phyloP scores from a whole-genome alignment of 2,888 invertebrate genomes.

The Pseudococcus viburni region DNA sequence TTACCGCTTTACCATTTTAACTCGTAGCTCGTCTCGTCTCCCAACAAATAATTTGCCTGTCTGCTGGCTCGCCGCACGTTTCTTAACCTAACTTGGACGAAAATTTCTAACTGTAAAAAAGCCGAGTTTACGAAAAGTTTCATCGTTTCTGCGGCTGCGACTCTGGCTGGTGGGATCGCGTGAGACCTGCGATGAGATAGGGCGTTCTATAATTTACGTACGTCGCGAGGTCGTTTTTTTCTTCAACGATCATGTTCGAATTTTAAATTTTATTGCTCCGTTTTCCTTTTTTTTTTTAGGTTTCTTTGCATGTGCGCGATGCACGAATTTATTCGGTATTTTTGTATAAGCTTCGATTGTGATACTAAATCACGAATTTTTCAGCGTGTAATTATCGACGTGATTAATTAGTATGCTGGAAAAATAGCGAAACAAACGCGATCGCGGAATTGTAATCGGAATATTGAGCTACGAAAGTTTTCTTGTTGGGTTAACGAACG shows the following conservation, averaged over 20 bases:
- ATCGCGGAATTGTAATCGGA: neutral
- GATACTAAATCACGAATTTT: conserved; percentile 20
- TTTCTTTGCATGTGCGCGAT: neutral
- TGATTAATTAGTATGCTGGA: conserved; percentile 7
- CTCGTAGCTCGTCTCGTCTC: conserved; percentile 7
- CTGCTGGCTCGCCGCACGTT: conserved; percentile 43
- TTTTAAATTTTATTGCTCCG: conserved; percentile 25
- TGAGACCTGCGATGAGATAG: neutral
- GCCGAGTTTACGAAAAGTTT: conserved; percentile 6
- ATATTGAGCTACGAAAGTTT: neutral
- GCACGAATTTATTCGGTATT: neutral
- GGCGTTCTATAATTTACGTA: conserved; percentile 7
- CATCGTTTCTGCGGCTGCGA: neutral
- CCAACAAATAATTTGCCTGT: conserved; percentile 52
- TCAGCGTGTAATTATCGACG: conserved; percentile 1
- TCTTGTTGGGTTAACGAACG: neutral
- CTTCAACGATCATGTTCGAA: neutral
- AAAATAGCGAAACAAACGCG: neutral
- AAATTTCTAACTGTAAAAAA: conserved; percentile 53
- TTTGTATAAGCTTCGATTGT: neutral
- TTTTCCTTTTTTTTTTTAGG: neutral
- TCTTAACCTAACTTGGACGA: neutral
- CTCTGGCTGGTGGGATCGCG: conserved; percentile 22
- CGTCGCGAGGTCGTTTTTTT: neutral
- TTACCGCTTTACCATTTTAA: conserved; percentile 53